Evolutionary conservation across 2,113 vertebrate genomes (phyloP).

Genomic region (Siniperca chuatsi): DNA sequence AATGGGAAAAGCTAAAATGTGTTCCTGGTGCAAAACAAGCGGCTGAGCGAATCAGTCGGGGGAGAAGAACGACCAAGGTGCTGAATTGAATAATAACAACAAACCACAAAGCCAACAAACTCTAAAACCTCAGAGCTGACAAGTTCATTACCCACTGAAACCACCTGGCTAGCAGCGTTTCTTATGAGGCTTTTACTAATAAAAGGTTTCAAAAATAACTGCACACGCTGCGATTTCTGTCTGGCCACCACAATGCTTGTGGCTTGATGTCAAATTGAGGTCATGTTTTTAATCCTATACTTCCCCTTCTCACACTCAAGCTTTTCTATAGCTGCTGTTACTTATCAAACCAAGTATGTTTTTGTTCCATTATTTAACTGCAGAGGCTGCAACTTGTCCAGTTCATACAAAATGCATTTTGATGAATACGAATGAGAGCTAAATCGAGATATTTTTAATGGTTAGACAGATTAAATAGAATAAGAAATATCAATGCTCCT

Average conservation of each 20-base stretch:
- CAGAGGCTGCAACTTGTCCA: constrained; percentile 29
- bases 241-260: constrained; percentile 39
- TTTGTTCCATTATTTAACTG: constrained; percentile 52
- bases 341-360: constrained; percentile 38
- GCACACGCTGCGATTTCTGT: constrained; percentile 69
- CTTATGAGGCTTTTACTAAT: constrained; percentile 66
- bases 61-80: constrained; percentile 68
- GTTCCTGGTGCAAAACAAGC: constrained; percentile 74
- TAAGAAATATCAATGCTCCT: constrained; percentile 15
- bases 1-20: constrained; percentile 77
- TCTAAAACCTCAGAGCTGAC: constrained; percentile 76
- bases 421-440: constrained; percentile 16
- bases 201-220: constrained; percentile 73
- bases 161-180: constrained; percentile 76
- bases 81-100: constrained; percentile 82
- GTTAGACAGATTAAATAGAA: constrained; percentile 42
- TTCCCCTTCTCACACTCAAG: constrained; percentile 27
- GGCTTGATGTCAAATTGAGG: constrained; percentile 65
- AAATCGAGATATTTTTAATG: constrained; percentile 36
- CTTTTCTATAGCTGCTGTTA: constrained; percentile 43
- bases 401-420: constrained; percentile 60
- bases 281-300: constrained; percentile 65
- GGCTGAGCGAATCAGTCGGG: constrained; percentile 64
- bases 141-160: constrained; percentile 81
- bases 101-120: constrained; percentile 69